phyloP scores from a whole-genome alignment of 35 echinoderm and acorn worm genomes.

The Nesometra sesokonis region DNA sequence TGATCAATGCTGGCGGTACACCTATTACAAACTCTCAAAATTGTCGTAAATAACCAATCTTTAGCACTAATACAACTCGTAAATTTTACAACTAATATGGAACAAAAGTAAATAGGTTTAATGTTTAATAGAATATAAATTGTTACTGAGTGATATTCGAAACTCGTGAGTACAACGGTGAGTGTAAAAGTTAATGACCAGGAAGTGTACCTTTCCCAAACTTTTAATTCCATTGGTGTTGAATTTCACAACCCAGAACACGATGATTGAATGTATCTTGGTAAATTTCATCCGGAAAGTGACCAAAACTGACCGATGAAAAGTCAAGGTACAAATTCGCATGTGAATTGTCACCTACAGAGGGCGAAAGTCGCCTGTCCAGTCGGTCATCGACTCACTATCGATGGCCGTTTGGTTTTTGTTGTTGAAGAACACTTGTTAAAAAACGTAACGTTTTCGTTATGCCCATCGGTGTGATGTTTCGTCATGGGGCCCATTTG shows the following conservation, averaged over 20 bases:
- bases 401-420: neutral
- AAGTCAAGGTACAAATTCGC: neutral
- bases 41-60: neutral
- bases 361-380: neutral
- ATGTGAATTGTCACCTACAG: neutral
- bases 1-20: neutral
- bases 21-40: neutral
- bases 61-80: neutral
- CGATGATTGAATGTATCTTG: neutral
- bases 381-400: neutral
- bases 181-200: neutral
- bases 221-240: neutral
- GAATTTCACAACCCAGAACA: neutral
- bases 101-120: slow-evolving; percentile 1
- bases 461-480: neutral
- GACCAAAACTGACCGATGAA: neutral
- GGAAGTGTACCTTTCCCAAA: neutral
- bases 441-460: neutral
- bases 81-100: neutral
- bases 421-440: neutral
- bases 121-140: neutral
- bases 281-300: neutral
- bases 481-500: no score
- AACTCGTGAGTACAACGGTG: neutral
- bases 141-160: neutral